Conservation (phyloP, 92 coral and sea anemone species). For the Desmophyllum pertusum region DNA sequence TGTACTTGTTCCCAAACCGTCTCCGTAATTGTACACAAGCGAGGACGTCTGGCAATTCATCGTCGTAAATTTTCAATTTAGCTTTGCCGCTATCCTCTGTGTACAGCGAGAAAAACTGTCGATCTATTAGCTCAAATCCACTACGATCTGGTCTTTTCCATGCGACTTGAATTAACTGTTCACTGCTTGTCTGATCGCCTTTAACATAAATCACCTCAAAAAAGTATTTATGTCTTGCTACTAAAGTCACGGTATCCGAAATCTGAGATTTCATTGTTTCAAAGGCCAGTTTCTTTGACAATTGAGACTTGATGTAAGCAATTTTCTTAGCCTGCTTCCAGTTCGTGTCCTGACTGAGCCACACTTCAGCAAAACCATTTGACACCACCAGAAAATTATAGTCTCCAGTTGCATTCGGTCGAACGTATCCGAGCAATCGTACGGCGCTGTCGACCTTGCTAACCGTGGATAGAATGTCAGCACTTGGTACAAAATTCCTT, state of each 20-base stretch:
- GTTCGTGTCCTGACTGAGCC: conserved; percentile 44
- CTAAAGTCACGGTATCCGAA: conserved; percentile 27
- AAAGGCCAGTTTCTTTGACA: conserved; percentile 22
- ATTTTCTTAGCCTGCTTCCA: conserved; percentile 36
- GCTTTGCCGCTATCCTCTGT: conserved; percentile 19
- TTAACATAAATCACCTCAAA: conserved; percentile 35
- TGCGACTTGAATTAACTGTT: conserved; percentile 42
- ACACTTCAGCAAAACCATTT: conserved; percentile 53
- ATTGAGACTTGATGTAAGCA: conserved; percentile 24
- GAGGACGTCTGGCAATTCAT: conserved; percentile 15
- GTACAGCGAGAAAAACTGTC: conserved; percentile 23
- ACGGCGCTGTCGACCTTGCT: not conserved
- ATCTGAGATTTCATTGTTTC: conserved; percentile 41
- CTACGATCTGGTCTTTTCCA: conserved; percentile 45
- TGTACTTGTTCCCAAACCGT: conserved; percentile 7
- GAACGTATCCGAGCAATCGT: conserved; percentile 64
- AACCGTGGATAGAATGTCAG: not conserved
- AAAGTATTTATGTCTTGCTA: conserved; percentile 32
- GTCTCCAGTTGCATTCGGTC: conserved; percentile 43
- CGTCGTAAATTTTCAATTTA: conserved; percentile 27
- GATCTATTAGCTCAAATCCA: conserved; percentile 15
- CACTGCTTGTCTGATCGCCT: not conserved
- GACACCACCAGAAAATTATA: conserved; percentile 51
- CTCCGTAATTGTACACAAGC: conserved; percentile 21
- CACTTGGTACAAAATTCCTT: conserved; percentile 18